A percentile compares a stretch with the other conserved stretches of the same genome.
Conservation (phyloP, 2,888 invertebrate species). For the Drosophila paranaensis region DNA sequence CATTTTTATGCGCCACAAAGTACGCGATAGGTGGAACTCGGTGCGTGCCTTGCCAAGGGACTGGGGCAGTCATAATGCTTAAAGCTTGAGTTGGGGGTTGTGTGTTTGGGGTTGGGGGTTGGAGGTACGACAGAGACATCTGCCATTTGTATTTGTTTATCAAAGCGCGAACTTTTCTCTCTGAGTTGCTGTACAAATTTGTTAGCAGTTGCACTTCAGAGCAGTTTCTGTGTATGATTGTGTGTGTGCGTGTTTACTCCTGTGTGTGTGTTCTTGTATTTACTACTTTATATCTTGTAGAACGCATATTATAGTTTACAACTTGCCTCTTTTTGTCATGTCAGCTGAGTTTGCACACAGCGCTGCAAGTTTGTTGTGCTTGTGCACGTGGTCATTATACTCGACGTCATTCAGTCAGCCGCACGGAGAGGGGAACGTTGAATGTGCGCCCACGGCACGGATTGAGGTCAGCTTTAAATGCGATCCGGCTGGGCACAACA, state of each 20-base stretch:
- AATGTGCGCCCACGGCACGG: not conserved
- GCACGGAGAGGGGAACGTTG: not conserved
- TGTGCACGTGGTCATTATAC: slow-evolving; percentile 7
- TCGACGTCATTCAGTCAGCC: slow-evolving; percentile 12
- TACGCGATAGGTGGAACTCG: slow-evolving; percentile 9
- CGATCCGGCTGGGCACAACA: not conserved
- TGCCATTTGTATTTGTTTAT: slow-evolving; percentile 71
- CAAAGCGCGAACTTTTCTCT: slow-evolving; percentile 69
- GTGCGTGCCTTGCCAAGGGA: slow-evolving; percentile 7
- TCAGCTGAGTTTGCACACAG: slow-evolving; percentile 37
- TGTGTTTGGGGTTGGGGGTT: not conserved
- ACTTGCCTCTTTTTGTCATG: slow-evolving; percentile 48
- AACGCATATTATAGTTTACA: slow-evolving; percentile 59
- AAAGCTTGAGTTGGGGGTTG: not conserved
- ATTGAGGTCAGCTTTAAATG: slow-evolving; percentile 14
- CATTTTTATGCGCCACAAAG: slow-evolving; percentile 42
- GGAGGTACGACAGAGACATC: slow-evolving; percentile 27
- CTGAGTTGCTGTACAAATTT: slow-evolving; percentile 51
- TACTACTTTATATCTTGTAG: slow-evolving; percentile 54
- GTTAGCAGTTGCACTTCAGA: slow-evolving; percentile 63
- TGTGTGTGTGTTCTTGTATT: slow-evolving; percentile 21
- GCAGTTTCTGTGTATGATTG: slow-evolving; percentile 17
- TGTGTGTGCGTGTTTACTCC: slow-evolving; percentile 5
- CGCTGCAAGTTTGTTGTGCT: slow-evolving; percentile 24
- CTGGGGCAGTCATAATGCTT: slow-evolving; percentile 2